A percentile compares a stretch with the other conserved stretches of the same genome.
These are phyloP conservation scores for Apteryx mantelli DNA, from an alignment of 2,113 vertebrate genomes.

Conservation along the genomic window DNA sequence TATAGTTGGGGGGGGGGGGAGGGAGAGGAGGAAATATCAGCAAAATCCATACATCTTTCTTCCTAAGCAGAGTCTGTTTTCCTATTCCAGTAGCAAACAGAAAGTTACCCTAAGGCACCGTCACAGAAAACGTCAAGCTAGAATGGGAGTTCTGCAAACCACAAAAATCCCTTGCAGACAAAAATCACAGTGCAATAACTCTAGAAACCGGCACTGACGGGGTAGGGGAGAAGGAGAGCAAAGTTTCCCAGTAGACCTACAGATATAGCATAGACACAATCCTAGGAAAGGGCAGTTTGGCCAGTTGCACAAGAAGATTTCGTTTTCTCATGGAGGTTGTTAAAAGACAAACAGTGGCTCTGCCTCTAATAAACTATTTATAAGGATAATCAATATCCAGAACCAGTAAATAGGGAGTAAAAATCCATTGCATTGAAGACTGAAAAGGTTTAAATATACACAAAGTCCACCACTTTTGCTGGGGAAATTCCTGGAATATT, in stretches of 20 bases:
- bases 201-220: neutral
- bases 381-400: neutral
- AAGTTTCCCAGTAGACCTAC: neutral
- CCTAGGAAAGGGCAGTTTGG: neutral
- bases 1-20: neutral
- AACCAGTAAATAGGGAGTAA: neutral
- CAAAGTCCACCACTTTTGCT: neutral
- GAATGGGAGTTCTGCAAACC: neutral
- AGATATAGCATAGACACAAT: neutral
- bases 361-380: neutral
- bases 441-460: constrained; percentile 22
- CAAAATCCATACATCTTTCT: neutral
- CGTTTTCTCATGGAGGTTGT: neutral
- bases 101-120: neutral
- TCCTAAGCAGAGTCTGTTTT: neutral
- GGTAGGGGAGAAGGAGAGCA: neutral
- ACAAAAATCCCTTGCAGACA: neutral
- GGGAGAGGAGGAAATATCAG: neutral
- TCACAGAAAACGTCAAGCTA: neutral
- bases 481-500: constrained; percentile 66
- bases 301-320: neutral
- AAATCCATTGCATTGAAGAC: neutral
- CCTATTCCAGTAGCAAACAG: neutral
- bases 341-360: neutral
- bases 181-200: fast-evolving